Base-by-base conservation (phyloP, 2,113 vertebrate species). In the Onychostruthus taczanowskii region DNA sequence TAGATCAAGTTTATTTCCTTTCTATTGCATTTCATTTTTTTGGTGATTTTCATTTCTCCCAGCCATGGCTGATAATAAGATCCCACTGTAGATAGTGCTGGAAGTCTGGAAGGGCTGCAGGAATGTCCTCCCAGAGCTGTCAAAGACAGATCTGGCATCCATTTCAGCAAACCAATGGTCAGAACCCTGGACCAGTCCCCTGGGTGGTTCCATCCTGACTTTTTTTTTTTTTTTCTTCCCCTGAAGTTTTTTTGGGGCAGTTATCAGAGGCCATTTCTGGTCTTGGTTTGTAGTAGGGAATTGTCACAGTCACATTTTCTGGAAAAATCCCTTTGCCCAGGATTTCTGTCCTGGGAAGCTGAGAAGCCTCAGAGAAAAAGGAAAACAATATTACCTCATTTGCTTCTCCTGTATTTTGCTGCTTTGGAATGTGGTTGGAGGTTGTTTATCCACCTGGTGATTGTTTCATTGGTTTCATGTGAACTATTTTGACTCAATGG, bases 181-280 rank as follows among this genome's bases (percentile, higher is more conserved):
- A 67, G 4, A 89, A 88, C 24, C 28, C 76, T 85, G 70, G 41
- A 68, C 94, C 70, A 84, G 84, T 96, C 89, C 64, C 62, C 58
- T 18, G 43, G 43, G 66, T 77, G 64, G 82, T 75, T 97, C 95
- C 82, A 94, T 90, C 56, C 56, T 89, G 90, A 85, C 50, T 0
- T 86, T 84, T 96, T 96, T 87, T 96, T 13, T 52, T 44, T n/a
- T n/a, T n/a, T n/a, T n/a, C n/a, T 46, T 9, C 19, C 7, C 49
- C 82, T 96, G 70, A 82, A 70, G 18, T 87, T 89, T 93, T 93
- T 97, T 95, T 88, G 63, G 82, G 95, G 85, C 84, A 76, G 90
- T 96, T 97, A 95, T 90, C 90, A 90, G 89, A 94, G 89, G 50
- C 31, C 62, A 26, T 28, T 92, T 61, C 41, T 94, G 56, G 37